Evolutionary conservation across 23 tunicate species (phyloP), one percentile per base, ranked within the genome.

Genomic region (Trididemnum miniatum): DNA sequence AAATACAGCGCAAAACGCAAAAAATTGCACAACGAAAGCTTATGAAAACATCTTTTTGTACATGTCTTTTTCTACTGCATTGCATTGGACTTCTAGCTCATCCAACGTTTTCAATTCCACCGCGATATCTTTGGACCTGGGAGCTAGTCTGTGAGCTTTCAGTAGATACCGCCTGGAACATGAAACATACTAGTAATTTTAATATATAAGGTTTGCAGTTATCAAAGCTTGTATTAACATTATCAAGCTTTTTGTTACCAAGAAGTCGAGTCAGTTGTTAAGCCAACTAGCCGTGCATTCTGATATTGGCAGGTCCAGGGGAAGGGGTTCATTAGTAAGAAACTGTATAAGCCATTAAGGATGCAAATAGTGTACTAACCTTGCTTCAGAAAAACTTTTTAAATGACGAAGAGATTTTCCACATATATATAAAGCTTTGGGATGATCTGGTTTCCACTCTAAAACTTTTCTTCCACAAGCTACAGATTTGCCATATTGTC

Each of bases 341-440:
- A n/a, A n/a, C n/a, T n/a, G n/a, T n/a, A n/a, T n/a, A n/a, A n/a
- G n/a, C n/a, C n/a, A n/a, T n/a, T n/a, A n/a, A n/a, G n/a, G n/a
- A n/a, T n/a, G n/a, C 12, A 49, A 49, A 12, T 9, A 9, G 22
- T 5, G 29, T 12, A 31, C 37, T 65, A 54, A 86, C 86, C 96
- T 73, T 0, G 92, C 78, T 28, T 72, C 62, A 49, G 35, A 18
- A 52, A 93, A 88, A 28, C 80, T 71, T 1, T 85, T 85, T 15
- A 84, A 36, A 67, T 88, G 92, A 12, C 92, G 88, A 20, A 87
- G 35, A 0, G 88, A 71, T 67, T 87, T 88, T 1, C 98, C 98
- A 38, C 82, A 82, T n/a, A 93, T 75, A 59, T 83, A 93, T 50
- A 93, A 67, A 0, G 98, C 98, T 84, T 93, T 93, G 31, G 84